A percentile compares a stretch with the other conserved stretches of the same genome.
Conservation (phyloP, 2,113 vertebrate genomes). For the Nothoprocta perdicaria region DNA sequence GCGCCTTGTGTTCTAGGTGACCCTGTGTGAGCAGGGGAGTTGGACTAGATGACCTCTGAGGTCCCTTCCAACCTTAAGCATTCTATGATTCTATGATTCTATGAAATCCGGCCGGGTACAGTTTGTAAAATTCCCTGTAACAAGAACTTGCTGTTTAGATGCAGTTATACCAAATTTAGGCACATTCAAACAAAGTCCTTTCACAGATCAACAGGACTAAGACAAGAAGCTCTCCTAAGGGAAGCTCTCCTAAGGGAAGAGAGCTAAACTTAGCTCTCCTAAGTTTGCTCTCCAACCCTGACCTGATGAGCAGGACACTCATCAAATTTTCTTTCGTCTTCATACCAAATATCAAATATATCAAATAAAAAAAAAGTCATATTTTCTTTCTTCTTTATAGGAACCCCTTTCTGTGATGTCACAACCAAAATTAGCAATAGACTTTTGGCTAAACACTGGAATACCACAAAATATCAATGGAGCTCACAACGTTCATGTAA, state of each 20-base stretch:
- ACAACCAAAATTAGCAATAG: not conserved
- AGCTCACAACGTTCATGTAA: not conserved
- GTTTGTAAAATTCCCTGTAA: not conserved
- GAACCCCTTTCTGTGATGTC: not conserved
- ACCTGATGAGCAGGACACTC: fast-evolving
- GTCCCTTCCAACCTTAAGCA: no score
- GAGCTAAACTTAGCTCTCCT: not conserved
- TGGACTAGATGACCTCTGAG: no score
- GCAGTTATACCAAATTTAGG: fast-evolving
- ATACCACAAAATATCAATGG: fast-evolving
- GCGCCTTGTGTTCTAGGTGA: no score
- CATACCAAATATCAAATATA: no score
- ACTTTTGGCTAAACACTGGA: not conserved
- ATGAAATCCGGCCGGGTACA: not conserved
- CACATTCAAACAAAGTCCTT: not conserved
- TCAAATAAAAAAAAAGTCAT: no score
- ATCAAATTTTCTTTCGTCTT: no score
- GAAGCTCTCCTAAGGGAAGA: not conserved
- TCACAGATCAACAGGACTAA: not conserved
- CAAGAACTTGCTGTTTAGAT: fast-evolving
- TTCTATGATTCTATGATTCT: no score
- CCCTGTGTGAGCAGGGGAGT: no score
- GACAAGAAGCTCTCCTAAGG: not conserved
- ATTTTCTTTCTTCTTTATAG: not conserved
- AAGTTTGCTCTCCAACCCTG: not conserved